Base-by-base conservation (phyloP, 2,888 invertebrate species). In the Orthonychiurus folsomi region DNA sequence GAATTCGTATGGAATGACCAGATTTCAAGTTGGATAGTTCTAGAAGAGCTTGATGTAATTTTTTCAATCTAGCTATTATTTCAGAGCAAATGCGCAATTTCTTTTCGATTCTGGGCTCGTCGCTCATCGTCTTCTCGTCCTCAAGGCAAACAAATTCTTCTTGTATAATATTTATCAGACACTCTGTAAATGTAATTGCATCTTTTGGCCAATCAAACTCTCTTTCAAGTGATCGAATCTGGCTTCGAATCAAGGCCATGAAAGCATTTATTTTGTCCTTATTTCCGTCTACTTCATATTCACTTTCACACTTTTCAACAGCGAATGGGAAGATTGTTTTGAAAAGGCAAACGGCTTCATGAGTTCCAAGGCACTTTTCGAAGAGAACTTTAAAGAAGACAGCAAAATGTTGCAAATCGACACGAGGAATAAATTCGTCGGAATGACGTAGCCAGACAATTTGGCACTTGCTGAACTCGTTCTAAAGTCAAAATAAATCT, bases 371-470 rank as follows among this genome's bases (percentile, higher is more conserved):
- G 21, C 65, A 64, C 23, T 64, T 54, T 5, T 55, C 63, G 53
- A 70, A 72, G 15, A 72, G 24, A 5, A 61, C 48, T 50, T 60
- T 63, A 48, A 72, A 67, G 26, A 69, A 69, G 1, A 56, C 60
- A 0, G 60, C 65, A 57, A 72, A 66, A 0, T 66, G 62, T 1
- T 15, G 15, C 21, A 69, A 47, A 3, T 47, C 59, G n/a, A 69
- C 63, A 0, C 25, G 26, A 2, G 60, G 18, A 3, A 71, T 52
- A 62, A 72, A 72, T 56, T 72, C 72, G 5, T 67, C 66, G 3
- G 58, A 69, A 60, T 72, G 72, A 23, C 72, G 60, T 24, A 56
- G 65, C 72, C 72, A 72, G 1, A 72, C 65, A 23, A 26, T 58
- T 55, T 72, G 69, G 50, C 70, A 69, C 37, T 69, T 65, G 12